These are phyloP conservation scores for Australoheros scitulus DNA, from an alignment of 2,113 vertebrate species.

Conservation along the genomic window DNA sequence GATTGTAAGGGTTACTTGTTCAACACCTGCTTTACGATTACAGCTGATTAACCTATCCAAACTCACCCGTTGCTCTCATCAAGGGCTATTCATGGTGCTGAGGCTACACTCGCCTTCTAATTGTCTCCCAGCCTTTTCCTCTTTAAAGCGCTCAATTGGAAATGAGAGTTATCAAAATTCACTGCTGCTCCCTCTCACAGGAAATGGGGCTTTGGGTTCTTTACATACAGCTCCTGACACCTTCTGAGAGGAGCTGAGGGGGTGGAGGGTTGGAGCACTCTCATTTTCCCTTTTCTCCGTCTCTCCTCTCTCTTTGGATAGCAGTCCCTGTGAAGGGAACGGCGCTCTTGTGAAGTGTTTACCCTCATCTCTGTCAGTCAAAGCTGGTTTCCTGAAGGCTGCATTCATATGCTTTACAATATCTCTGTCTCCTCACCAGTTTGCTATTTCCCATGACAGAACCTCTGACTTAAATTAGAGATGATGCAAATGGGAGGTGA, in stretches of 20 bases:
- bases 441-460: conserved; percentile 44
- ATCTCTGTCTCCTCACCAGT: conserved; percentile 44
- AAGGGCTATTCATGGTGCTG: conserved; percentile 64
- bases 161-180: conserved; percentile 73
- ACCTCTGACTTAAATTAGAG: conserved; percentile 48
- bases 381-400: conserved; percentile 45
- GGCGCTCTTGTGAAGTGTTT: conserved; percentile 63
- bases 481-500: conserved; percentile 40
- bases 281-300: conserved; percentile 50
- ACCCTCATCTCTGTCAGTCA: conserved; percentile 61
- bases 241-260: conserved; percentile 57
- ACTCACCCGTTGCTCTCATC: conserved; percentile 61
- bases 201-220: conserved; percentile 57
- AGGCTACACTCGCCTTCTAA: conserved; percentile 56
- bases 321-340: conserved; percentile 44
- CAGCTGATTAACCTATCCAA: conserved; percentile 75
- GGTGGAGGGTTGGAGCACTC: conserved; percentile 52
- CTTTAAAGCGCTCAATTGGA: conserved; percentile 56
- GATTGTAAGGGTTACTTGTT: conserved; percentile 51
- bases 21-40: conserved; percentile 74
- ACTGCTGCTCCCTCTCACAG: conserved; percentile 41
- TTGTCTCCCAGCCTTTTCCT: conserved; percentile 64
- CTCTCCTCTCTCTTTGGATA: conserved; percentile 44
- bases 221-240: conserved; percentile 55
- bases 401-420: conserved; percentile 54